A percentile compares a stretch with the other conserved stretches of the same genome.
phyloP scores from a whole-genome alignment of 2,888 invertebrate genomes.

The Hirtodrosophila confusa region DNA sequence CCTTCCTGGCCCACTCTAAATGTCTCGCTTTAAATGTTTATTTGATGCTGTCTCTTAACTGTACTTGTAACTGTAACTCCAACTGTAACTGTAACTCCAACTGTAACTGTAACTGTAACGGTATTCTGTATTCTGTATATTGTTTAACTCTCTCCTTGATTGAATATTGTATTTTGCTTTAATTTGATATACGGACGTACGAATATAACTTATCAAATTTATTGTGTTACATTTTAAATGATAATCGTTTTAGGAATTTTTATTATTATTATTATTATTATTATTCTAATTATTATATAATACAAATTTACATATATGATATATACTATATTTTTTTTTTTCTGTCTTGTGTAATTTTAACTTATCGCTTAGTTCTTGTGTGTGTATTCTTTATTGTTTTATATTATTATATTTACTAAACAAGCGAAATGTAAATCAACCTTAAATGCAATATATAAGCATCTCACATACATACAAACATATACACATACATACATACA shows the following conservation, averaged over 20 bases:
- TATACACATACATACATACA: constrained; percentile 1
- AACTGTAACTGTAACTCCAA: constrained; percentile 11
- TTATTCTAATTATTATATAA: constrained; percentile 4
- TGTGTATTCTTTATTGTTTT: constrained; percentile 16
- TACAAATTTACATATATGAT: no score
- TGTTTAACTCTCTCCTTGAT: constrained; percentile 28
- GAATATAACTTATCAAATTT: constrained; percentile 61
- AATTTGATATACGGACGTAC: constrained; percentile 41
- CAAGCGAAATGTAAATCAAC: constrained; percentile 30
- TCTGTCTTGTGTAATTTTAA: constrained; percentile 17
- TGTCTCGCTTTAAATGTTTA: constrained; percentile 20
- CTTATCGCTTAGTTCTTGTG: constrained; percentile 10
- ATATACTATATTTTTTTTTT: constrained; percentile 27
- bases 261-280: constrained; percentile 30
- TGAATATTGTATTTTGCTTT: constrained; percentile 56
- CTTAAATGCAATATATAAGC: constrained; percentile 58
- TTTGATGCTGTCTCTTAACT: constrained; percentile 17
- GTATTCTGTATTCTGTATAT: constrained; percentile 38
- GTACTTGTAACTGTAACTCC: constrained; percentile 4
- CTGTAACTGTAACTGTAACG: constrained; percentile 8
- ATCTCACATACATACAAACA: constrained; percentile 21
- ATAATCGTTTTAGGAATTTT: constrained; percentile 45
- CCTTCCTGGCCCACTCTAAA: background rate
- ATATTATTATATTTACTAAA: constrained; percentile 15
- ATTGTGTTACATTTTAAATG: constrained; percentile 74